Base-by-base conservation (phyloP, 1,140 invertebrate species). In the Panagrolaimus sp. region DNA sequence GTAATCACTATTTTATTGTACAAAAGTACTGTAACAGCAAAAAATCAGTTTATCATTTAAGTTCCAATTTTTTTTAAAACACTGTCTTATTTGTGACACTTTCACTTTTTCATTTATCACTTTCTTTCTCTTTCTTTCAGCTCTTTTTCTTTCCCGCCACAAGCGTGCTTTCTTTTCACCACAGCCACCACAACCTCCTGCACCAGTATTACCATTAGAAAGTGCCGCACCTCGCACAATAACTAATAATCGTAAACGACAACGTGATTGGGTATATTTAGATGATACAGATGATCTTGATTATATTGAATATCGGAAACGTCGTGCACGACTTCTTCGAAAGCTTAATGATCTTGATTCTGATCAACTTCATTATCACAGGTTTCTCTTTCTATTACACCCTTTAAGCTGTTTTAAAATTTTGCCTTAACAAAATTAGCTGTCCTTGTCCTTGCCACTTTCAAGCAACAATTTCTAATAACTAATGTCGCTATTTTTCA, bases 251-350 rank as follows among this genome's bases (percentile, higher is more conserved):
- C 16, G 13, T 11, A 57, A 57, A 20, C 11, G 51, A 57, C 20
- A 27, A 57, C 51, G 51, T 11, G 51, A 57, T 57, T 57, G 51
- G 51, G n/a, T 57, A 27, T 57, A 57, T 57, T 57, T 57, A 57
- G 51, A 57, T 27, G 51, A 57, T 16, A 57, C 51, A 11, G 51
- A 57, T 27, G 51, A 57, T 27, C 51, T 57, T 9, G 51, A 57
- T 57, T 57, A 57, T 27, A 27, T 23, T 13, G 51, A 20, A 20
- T 57, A 57, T 27, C 51, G 51, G 9, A 20, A 27, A 20, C 51
- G 27, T 25, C 51, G 51, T 20, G 51, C 51, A 57, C 51, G 51
- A 11, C 51, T 57, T 16, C 51, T 57, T 20, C 51, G 51, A 20
- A 57, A 57, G 27, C 27, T 57, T 20, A 57, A 27, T 27, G 51